These are phyloP conservation scores for Sceloporus undulatus DNA, from an alignment of 2,113 vertebrate species.

Conservation along the genomic window DNA sequence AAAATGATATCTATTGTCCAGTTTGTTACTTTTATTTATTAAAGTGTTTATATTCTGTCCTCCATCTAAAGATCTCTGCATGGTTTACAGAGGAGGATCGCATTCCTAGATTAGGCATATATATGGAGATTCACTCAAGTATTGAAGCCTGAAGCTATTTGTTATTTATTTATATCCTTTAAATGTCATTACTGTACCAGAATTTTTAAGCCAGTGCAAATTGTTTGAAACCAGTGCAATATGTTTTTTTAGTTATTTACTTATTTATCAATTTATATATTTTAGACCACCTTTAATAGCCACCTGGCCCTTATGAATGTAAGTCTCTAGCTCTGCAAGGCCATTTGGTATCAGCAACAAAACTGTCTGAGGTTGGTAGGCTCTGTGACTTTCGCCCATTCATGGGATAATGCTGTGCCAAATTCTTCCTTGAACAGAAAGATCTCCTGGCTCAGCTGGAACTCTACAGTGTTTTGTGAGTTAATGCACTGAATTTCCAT, in stretches of 20 bases:
- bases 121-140: too few species aligned
- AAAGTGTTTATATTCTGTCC: too few species aligned
- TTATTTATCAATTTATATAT: not conserved
- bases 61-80: too few species aligned
- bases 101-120: too few species aligned
- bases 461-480: not conserved
- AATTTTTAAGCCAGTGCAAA: not conserved
- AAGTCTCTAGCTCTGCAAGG: not conserved
- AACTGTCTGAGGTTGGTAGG: not conserved
- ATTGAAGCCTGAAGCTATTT: too few species aligned
- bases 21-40: too few species aligned
- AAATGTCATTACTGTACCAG: too few species aligned
- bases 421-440: not conserved
- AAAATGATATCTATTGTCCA: too few species aligned
- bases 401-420: not conserved
- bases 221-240: not conserved
- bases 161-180: too few species aligned
- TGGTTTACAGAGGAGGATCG: too few species aligned
- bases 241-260: too few species aligned
- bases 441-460: not conserved
- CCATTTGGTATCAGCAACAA: not conserved
- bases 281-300: not conserved
- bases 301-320: too few species aligned
- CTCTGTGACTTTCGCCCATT: not conserved
- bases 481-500: not conserved